phyloP scores from a whole-genome alignment of 2,888 invertebrate species.

The Acanthacorydalis orientalis region DNA sequence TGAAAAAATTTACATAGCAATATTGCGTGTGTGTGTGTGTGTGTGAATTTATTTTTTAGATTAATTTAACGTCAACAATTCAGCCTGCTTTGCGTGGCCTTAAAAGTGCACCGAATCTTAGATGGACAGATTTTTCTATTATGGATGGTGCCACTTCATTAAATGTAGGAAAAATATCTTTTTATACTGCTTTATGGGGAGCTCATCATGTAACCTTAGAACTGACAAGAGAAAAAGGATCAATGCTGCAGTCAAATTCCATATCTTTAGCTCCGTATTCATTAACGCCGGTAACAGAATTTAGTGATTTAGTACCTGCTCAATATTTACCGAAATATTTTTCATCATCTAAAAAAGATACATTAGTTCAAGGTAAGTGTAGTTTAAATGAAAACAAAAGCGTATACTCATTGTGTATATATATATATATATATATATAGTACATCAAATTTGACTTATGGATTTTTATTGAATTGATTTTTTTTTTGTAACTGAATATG shows the following conservation, averaged over 20 bases:
- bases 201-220: constrained; percentile 51
- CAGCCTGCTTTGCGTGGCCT: constrained; percentile 51
- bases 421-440: too few relatives aligned
- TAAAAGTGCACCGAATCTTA: constrained; percentile 53
- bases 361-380: constrained; percentile 39
- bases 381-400: too few relatives aligned
- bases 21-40: too few relatives aligned
- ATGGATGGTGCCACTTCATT: constrained; percentile 27
- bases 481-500: too few relatives aligned
- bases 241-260: constrained; percentile 30
- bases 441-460: too few relatives aligned
- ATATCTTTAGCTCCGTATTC: constrained; percentile 39
- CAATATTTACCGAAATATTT: constrained; percentile 41
- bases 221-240: constrained; percentile 45
- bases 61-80: constrained; percentile 53
- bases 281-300: constrained; percentile 60
- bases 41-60: constrained; percentile 20
- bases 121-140: constrained; percentile 55
- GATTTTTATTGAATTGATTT: too few relatives aligned
- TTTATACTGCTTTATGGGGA: constrained; percentile 63
- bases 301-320: constrained; percentile 58
- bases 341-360: constrained; percentile 38
- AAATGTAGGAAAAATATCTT: constrained; percentile 48
- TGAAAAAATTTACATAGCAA: too few relatives aligned
- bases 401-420: too few relatives aligned